These are phyloP conservation scores for Campylomormyrus numenius DNA, from an alignment of 2,113 vertebrate species.

Conservation along the genomic window DNA sequence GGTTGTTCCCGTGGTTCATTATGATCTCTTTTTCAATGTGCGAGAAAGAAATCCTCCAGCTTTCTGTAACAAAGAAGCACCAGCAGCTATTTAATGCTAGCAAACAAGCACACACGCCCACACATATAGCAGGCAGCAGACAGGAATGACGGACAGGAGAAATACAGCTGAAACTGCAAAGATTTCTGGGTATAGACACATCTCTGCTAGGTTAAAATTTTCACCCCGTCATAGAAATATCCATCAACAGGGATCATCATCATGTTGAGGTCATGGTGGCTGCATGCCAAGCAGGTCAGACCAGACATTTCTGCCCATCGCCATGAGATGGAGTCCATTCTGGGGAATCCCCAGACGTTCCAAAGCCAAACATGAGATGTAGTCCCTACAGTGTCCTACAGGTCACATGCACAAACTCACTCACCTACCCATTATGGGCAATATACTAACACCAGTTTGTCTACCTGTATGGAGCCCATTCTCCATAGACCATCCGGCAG, in stretches of 20 bases:
- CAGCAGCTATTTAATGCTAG: background rate
- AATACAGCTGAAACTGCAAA: background rate
- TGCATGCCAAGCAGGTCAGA: background rate
- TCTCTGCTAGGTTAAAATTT: background rate
- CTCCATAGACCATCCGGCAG: too few species aligned
- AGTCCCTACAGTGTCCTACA: background rate
- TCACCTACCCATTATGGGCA: too few species aligned
- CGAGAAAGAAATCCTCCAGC: conserved; percentile 64
- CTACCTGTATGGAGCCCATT: background rate
- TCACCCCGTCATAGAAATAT: background rate
- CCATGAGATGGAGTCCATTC: background rate
- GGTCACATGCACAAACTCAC: too few species aligned
- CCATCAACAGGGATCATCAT: background rate
- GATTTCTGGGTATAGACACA: background rate
- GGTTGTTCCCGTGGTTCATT: conserved; percentile 46
- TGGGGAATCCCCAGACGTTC: background rate
- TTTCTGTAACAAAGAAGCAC: conserved; percentile 39
- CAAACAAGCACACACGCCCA: background rate
- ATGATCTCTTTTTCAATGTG: conserved; percentile 59
- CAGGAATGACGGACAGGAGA: background rate
- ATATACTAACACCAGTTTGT: background rate
- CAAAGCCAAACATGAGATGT: background rate
- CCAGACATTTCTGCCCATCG: background rate
- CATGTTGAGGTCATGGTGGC: background rate
- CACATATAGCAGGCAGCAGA: background rate